Evolutionary conservation across 2,888 invertebrate genomes (phyloP), one percentile per base, ranked within the genome.

Genomic region (Campoletis raptor): DNA sequence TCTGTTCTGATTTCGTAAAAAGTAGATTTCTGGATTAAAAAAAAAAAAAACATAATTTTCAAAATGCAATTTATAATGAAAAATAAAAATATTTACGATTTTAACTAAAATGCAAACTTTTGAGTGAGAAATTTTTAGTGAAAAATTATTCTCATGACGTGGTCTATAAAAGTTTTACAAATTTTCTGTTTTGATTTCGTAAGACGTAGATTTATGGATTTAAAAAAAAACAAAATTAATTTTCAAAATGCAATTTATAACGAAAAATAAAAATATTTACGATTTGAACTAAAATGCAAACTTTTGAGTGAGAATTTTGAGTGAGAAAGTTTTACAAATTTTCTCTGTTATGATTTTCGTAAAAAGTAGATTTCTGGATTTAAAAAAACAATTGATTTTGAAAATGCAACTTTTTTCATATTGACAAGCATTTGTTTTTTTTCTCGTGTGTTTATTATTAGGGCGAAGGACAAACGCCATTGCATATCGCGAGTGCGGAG

Each of bases 401-500:
- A 30, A 30, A 30, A 30, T 30, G 15, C 15, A 18, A 48, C 48
- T n/a, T 18, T 15, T 48, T 48, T 48, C 4, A 48, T 30, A 15
- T 15, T 15, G 48, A 15, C 48, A 18, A 48, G 48, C 48, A 0
- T 73, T 80, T 69, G 48, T 45, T 40, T 48, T 36, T 54, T 77
- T 54, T 48, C 57, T 24, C 48, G 57, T 37, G 54, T n/a, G 42
- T 72, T 61, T 52, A 64, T 76, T 72, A 78, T 83, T 89, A 95
- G 96, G 97, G 98, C 5, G 97, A 98, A 85, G 99, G 99, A 0
- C 98, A 99, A 94, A 99, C 99, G 0, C 96, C 99, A 0, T 95
- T 99, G 73, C 99, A 99, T 94, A 98, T 99, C 89, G 98, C 99
- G 0, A 98, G 99, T 5, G 98, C 98, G 52, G 98, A 98, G 93